These are phyloP conservation scores for Scolopax bukidnonensis DNA, from an alignment of 2,797 vertebrate species.

Conservation along the genomic window DNA sequence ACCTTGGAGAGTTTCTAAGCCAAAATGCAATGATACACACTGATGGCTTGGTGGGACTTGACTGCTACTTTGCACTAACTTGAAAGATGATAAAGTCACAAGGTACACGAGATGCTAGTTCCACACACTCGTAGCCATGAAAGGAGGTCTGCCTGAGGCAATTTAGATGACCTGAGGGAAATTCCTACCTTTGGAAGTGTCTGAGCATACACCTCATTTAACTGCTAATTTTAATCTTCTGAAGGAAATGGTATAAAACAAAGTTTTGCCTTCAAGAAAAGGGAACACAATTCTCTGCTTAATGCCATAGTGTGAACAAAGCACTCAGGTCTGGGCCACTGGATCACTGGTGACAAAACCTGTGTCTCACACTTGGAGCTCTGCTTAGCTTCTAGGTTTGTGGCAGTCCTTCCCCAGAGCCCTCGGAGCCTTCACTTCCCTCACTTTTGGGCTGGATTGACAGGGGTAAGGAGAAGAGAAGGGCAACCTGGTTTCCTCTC, in stretches of 20 bases:
- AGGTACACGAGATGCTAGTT: neutral
- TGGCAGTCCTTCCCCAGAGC: neutral
- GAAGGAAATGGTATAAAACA: neutral
- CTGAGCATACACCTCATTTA: neutral
- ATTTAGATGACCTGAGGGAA: neutral
- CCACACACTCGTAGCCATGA: neutral
- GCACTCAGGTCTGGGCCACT: neutral
- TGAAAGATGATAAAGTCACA: neutral
- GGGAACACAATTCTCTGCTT: neutral
- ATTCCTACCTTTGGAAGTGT: neutral
- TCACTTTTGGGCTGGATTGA: neutral
- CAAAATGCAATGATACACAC: neutral
- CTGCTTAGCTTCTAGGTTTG: neutral
- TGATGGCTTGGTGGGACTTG: neutral
- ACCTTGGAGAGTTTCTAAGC: neutral
- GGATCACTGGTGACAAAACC: neutral
- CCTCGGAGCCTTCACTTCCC: neutral
- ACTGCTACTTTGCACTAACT: neutral
- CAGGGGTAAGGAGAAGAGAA: neutral
- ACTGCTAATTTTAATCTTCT: neutral
- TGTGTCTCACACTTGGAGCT: neutral
- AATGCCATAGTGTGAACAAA: neutral
- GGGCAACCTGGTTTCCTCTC: neutral
- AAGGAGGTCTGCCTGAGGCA: neutral
- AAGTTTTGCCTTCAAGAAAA: neutral